phyloP scores from a whole-genome alignment of 2,888 invertebrate species.

The Athalia cordata region DNA sequence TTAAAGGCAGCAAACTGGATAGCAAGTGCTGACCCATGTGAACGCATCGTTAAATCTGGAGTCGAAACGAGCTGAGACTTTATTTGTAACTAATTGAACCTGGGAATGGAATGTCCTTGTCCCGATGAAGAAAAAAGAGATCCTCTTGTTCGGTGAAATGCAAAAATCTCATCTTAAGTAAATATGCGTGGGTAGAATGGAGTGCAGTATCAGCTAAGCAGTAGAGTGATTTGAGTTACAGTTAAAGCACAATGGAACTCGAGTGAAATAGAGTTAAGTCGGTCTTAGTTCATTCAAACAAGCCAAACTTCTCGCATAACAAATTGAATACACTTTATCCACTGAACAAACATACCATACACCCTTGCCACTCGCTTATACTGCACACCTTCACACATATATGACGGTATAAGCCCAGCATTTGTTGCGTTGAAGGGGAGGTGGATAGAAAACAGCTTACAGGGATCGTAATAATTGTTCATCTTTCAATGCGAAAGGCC shows the following conservation, averaged over 20 bases:
- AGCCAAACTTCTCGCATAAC: constrained; percentile 4
- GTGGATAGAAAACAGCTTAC: background rate
- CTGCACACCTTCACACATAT: too few species aligned
- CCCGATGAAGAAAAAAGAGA: too few species aligned
- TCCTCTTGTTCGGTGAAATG: too few species aligned
- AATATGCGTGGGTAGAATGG: background rate
- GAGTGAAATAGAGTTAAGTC: constrained; percentile 4
- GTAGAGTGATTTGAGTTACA: background rate
- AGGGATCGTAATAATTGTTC: constrained; percentile 28
- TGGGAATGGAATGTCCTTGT: too few species aligned
- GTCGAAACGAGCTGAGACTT: too few species aligned
- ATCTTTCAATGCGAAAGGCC: background rate
- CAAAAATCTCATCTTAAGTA: background rate
- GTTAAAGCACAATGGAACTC: constrained; percentile 2
- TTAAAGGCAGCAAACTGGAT: too few species aligned
- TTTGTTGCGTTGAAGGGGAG: background rate
- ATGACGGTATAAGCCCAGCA: background rate
- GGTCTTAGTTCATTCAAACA: constrained; percentile 9
- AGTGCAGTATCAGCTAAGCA: too few species aligned
- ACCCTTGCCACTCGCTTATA: background rate
- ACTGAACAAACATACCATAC: background rate
- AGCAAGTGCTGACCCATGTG: too few species aligned
- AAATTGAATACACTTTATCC: constrained; percentile 24
- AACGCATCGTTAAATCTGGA: too few species aligned
- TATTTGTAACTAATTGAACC: too few species aligned